Evolutionary conservation across 2,888 invertebrate species (phyloP).

Genomic region (Cerceris rybyensis): DNA sequence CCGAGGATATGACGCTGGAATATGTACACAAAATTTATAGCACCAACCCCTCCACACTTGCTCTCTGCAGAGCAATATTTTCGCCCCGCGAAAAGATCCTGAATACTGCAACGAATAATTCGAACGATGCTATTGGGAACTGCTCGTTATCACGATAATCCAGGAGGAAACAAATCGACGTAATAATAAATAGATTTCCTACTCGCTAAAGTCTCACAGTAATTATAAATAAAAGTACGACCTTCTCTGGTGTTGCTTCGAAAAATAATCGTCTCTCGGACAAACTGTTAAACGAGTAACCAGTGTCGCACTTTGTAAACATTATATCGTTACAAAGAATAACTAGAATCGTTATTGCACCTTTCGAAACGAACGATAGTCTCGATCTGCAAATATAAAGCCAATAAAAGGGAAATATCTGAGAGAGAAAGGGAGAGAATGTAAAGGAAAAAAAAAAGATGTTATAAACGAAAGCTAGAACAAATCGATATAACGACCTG

Average conservation of each 20-base stretch:
- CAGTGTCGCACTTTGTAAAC: not conserved
- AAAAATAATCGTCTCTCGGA: not conserved
- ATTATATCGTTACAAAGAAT: not conserved
- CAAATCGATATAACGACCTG: not conserved
- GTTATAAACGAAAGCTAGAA: not conserved
- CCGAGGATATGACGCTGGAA: not conserved
- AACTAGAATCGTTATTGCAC: not conserved
- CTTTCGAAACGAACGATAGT: not conserved
- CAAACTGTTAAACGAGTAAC: not conserved
- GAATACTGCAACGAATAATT: not conserved
- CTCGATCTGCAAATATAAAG: not conserved
- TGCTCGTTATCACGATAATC: not conserved
- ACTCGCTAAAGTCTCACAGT: too few species aligned
- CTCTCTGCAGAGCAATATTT: not conserved
- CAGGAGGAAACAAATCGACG: not conserved
- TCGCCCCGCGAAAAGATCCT: not conserved
- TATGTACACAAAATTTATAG: constrained; percentile 16
- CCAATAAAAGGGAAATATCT: not conserved
- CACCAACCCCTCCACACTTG: not conserved
- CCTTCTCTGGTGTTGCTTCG: too few species aligned
- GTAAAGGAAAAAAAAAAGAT: not conserved
- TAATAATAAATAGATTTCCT: not conserved
- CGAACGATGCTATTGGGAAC: not conserved
- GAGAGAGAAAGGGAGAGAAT: not conserved
- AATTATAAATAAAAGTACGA: too few species aligned